Evolutionary conservation across 1,140 invertebrate genomes (phyloP).

Genomic region (Phocides pigmalion): DNA sequence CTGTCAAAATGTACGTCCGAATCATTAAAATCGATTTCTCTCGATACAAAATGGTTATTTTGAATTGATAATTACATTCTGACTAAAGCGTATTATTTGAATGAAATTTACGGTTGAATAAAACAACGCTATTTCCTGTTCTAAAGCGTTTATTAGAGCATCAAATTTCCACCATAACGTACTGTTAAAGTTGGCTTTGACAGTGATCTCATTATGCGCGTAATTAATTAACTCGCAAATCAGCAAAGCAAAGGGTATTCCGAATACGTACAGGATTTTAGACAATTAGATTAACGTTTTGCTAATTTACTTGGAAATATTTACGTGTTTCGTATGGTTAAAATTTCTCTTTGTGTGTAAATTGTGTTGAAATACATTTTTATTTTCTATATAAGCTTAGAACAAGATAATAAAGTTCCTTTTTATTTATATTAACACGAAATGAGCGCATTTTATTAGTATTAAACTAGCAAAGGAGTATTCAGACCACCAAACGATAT

Average conservation of each 20-base stretch:
- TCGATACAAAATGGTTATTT: not conserved
- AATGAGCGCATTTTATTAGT: too few relatives aligned
- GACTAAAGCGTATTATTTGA: conserved; percentile 1
- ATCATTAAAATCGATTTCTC: not conserved
- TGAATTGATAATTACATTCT: conserved; percentile 9
- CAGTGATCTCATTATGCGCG: conserved; percentile 23
- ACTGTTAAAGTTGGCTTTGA: conserved; percentile 11
- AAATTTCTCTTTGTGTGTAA: too few relatives aligned
- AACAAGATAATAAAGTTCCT: too few relatives aligned
- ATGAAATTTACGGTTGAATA: not conserved
- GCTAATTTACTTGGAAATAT: not conserved
- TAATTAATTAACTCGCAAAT: conserved; percentile 13
- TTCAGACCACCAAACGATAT: too few relatives aligned
- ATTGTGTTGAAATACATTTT: too few relatives aligned
- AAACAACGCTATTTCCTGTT: not conserved
- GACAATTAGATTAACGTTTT: not conserved
- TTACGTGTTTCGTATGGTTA: too few relatives aligned
- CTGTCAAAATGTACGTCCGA: not conserved
- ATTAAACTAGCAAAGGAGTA: too few relatives aligned
- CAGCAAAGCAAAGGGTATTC: not conserved
- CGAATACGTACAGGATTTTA: not conserved
- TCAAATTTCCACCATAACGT: not conserved
- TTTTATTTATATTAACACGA: too few relatives aligned
- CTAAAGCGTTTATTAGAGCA: conserved; percentile 9
- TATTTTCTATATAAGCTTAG: too few relatives aligned